Conservation (phyloP, 2,797 vertebrate species). For the Channa striata region DNA sequence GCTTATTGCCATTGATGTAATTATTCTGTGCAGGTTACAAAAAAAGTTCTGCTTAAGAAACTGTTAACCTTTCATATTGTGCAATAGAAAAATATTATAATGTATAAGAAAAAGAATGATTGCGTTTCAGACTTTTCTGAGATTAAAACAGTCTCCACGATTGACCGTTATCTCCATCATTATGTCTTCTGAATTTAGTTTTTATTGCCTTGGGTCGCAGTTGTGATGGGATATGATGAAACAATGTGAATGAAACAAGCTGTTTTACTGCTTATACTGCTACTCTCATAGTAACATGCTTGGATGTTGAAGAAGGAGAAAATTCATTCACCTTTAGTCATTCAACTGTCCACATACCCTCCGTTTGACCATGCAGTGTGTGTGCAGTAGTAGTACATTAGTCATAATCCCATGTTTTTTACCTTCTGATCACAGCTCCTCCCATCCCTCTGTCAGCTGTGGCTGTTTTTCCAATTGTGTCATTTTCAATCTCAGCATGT, state of each 20-base stretch:
- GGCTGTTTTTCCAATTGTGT: background rate
- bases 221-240: too few relatives aligned
- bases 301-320: background rate
- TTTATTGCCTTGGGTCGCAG: too few relatives aligned
- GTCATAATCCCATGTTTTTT: constrained; percentile 23
- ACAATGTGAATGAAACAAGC: too few relatives aligned
- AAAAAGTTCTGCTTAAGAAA: constrained; percentile 41
- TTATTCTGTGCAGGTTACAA: constrained; percentile 38
- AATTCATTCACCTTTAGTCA: background rate
- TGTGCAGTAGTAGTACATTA: background rate
- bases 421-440: constrained; percentile 18
- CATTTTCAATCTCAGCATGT: constrained; percentile 11
- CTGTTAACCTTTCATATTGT: constrained; percentile 2
- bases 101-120: background rate
- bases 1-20: constrained; percentile 28
- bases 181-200: too few relatives aligned
- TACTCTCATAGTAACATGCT: too few relatives aligned
- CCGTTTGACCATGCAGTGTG: background rate
- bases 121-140: background rate
- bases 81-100: background rate
- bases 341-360: background rate
- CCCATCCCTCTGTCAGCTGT: constrained; percentile 19
- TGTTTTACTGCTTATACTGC: too few relatives aligned
- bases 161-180: too few relatives aligned
- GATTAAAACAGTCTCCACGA: too few relatives aligned